Evolutionary conservation across 2,113 vertebrate genomes (phyloP).

Genomic region (Strix aluco): DNA sequence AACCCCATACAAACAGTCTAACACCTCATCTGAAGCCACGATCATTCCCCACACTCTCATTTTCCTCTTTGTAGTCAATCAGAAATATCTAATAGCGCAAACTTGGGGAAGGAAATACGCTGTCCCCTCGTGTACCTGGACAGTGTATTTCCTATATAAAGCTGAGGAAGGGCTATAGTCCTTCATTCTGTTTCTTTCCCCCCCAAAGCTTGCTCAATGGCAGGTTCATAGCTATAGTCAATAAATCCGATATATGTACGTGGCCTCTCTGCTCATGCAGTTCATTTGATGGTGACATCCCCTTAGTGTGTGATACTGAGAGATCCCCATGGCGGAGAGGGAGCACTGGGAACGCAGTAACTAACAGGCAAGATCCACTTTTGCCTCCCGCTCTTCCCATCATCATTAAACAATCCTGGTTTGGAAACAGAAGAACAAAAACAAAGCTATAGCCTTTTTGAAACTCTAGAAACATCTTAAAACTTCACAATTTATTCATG

Average conservation of each 20-base stretch:
- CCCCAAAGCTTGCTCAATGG: background rate
- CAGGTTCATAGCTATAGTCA: background rate
- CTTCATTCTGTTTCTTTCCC: background rate
- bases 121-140: background rate
- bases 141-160: background rate
- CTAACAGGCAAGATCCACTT: background rate
- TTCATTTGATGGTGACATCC: background rate
- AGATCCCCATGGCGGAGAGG: too few relatives aligned
- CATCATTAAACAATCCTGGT: background rate
- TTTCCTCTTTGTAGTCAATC: background rate
- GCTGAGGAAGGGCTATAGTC: rapidly evolving
- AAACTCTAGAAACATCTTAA: background rate
- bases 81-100: background rate
- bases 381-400: background rate
- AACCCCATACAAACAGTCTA: rapidly evolving
- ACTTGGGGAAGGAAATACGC: background rate
- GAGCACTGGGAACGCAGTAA: background rate
- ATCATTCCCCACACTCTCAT: rapidly evolving
- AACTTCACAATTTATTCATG: background rate
- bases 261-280: background rate
- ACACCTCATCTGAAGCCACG: background rate
- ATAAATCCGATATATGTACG: background rate
- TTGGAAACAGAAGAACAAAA: background rate
- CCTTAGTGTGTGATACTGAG: background rate
- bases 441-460: background rate